Evolutionary conservation across 2,888 invertebrate genomes (phyloP).

Genomic region (Eupithecia dodoneata): DNA sequence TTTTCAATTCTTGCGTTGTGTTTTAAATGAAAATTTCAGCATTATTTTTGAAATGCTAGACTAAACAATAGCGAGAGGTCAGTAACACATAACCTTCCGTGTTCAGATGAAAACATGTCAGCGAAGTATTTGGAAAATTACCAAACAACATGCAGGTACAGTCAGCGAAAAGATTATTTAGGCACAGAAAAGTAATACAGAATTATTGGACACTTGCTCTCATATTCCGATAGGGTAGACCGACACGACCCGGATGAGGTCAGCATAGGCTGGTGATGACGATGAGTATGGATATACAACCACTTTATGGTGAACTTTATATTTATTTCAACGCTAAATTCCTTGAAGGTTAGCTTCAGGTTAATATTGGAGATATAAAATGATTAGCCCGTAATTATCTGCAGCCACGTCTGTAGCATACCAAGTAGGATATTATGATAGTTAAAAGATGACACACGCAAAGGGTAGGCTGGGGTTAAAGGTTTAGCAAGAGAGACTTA

Average conservation of each 20-base stretch:
- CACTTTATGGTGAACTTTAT: neutral
- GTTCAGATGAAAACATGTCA: conserved; percentile 2
- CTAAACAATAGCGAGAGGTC: neutral
- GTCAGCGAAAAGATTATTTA: neutral
- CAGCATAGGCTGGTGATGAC: neutral
- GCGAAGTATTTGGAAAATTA: neutral
- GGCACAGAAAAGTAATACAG: no score
- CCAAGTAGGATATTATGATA: neutral
- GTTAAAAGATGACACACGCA: neutral
- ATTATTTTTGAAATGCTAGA: neutral
- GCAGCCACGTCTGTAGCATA: neutral
- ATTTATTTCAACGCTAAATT: neutral
- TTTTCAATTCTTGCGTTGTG: neutral
- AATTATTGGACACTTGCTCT: neutral
- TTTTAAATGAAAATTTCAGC: neutral
- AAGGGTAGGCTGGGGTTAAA: neutral
- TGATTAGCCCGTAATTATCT: neutral
- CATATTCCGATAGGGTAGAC: neutral
- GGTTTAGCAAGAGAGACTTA: neutral
- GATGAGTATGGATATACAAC: neutral
- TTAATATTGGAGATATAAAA: conserved; percentile 3
- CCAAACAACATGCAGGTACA: neutral
- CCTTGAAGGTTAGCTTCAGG: neutral
- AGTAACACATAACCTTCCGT: neutral
- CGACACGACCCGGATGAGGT: neutral